Evolutionary conservation across 2,888 invertebrate species (phyloP), one percentile per base, ranked within the genome.

Genomic region (Clepsis dumicolana): DNA sequence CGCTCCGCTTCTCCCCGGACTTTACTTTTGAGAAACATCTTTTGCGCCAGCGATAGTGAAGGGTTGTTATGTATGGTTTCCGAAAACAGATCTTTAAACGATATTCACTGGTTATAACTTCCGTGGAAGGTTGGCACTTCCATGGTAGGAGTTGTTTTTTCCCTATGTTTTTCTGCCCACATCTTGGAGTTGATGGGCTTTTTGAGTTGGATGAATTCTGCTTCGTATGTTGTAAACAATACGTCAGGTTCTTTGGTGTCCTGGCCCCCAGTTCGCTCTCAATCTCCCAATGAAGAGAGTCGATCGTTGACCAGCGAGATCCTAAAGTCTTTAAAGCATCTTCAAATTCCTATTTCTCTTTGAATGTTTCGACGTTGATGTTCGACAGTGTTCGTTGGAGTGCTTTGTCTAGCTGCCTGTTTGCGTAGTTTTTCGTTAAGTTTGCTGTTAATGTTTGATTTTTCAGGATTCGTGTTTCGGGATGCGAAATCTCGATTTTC

Each of bases 181-280:
- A 52, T 52, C 52, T 52, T 25, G 8, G 18, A 21, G 25, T 52
- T 24, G 14, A 52, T 52, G 12, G 52, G 7, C 18, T 44, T 67
- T 52, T 67, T 67, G 5, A 62, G 56, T 2, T 16, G 16, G 21
- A 21, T 54, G 56, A 16, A 67, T 16, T 32, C 32, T 25, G 44
- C n/a, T 57, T 67, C 67, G 52, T 56, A 35, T 10, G 12, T 12
- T 35, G 35, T 35, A 35, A 10, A 35, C 12, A 35, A 35, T 4
- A 2, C 35, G 3, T 35, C 35, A 5, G 8, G 8, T 35, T 35
- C 35, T 35, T 35, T 35, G 8, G 1, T 35, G 35, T 35, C 35
- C 35, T 10, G 35, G 12, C 35, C 35, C 35, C 35, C 1, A 35
- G 35, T 10, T 35, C 35, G 12, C 35, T 35, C 35, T 35, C 35